These are phyloP conservation scores for Rhynchotus rufescens DNA, from an alignment of 2,797 vertebrate species.

Conservation along the genomic window DNA sequence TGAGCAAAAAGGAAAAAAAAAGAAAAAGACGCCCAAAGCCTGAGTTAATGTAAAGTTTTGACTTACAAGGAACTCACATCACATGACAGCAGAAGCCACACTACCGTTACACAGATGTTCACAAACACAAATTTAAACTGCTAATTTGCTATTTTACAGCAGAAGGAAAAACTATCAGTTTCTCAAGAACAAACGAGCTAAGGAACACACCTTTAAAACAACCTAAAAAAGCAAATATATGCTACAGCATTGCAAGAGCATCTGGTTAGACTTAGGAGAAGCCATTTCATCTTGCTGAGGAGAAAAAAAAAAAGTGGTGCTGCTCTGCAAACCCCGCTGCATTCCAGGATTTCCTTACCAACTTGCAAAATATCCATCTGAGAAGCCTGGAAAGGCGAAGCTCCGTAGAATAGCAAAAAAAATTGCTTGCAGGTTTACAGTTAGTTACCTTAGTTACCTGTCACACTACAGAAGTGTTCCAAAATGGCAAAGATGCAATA, in stretches of 20 bases:
- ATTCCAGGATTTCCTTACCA: not conserved
- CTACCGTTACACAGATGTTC: not conserved
- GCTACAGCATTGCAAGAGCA: not conserved
- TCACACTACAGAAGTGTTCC: not conserved
- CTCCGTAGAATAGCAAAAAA: not conserved
- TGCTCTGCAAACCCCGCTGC: not conserved
- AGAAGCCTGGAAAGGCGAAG: not conserved
- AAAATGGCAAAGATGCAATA: not conserved
- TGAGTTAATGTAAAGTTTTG: not conserved
- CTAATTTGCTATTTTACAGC: not conserved
- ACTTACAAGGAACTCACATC: not conserved
- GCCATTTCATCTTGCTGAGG: not conserved
- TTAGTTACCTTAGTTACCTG: not conserved
- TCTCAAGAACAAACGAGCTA: not conserved
- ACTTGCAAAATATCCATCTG: not conserved
- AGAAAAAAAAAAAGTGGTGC: not conserved
- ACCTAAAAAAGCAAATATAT: not conserved
- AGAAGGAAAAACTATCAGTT: not conserved
- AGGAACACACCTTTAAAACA: not conserved
- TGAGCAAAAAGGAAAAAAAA: not conserved
- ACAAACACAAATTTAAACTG: not conserved
- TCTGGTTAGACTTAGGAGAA: conserved; percentile 1
- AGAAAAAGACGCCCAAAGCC: not conserved
- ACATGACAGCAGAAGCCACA: not conserved
- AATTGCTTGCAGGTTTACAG: not conserved